phyloP scores from a whole-genome alignment of 2,113 vertebrate genomes.

The Menura novaehollandiae region DNA sequence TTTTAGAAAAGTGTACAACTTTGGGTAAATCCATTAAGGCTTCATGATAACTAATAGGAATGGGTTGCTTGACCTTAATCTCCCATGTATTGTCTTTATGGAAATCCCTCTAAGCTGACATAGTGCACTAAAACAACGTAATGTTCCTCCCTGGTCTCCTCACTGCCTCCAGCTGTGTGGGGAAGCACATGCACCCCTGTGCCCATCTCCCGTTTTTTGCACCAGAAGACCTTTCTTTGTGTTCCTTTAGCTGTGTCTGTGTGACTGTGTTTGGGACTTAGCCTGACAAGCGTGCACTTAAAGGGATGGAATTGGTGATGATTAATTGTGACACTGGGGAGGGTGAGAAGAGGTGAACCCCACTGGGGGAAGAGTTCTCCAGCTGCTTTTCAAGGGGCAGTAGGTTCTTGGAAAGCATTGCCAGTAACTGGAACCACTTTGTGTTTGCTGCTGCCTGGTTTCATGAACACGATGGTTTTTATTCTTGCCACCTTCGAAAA shows the following conservation, averaged over 20 bases:
- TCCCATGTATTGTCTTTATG: neutral
- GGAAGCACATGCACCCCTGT: accelerated
- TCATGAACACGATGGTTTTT: neutral
- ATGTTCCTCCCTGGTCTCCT: neutral
- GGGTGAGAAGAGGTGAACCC: neutral
- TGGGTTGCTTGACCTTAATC: neutral
- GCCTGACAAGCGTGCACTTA: neutral
- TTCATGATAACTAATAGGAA: neutral
- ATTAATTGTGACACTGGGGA: neutral
- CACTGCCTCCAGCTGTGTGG: neutral
- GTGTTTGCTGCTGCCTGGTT: neutral
- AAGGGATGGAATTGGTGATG: neutral
- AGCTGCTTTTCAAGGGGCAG: neutral
- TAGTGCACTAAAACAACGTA: neutral
- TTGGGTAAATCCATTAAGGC: neutral
- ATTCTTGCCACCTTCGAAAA: neutral
- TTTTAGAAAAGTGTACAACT: neutral
- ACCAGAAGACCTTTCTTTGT: neutral
- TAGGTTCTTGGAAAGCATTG: neutral
- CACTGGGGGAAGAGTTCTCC: neutral
- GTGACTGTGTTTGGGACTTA: neutral
- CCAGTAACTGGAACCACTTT: neutral
- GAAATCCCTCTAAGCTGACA: conserved; percentile 13
- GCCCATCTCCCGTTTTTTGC: accelerated
- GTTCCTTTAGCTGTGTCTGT: neutral